These are phyloP conservation scores for Leptinotarsa texana DNA, from an alignment of 1,140 invertebrate genomes.

Conservation along the genomic window DNA sequence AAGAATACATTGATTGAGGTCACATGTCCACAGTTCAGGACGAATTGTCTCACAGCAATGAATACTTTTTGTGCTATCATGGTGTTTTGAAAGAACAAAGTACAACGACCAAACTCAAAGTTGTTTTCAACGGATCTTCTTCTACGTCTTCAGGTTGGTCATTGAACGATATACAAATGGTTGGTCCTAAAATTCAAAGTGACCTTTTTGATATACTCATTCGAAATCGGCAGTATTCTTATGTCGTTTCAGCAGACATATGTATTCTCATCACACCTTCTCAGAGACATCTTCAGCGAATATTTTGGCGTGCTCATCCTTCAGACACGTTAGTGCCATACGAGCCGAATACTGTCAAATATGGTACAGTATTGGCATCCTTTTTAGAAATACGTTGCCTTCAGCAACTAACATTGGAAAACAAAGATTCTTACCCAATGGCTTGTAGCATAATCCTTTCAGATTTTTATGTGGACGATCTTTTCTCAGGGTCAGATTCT, in stretches of 20 bases:
- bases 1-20: too few species aligned
- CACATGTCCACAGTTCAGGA: too few species aligned
- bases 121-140: too few species aligned
- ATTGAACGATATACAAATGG: too few species aligned
- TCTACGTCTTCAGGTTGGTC: too few species aligned
- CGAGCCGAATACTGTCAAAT: too few species aligned
- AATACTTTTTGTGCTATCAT: too few species aligned
- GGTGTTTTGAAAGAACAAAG: too few species aligned
- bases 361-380: constrained; percentile 35
- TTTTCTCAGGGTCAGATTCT: constrained; percentile 49
- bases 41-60: too few species aligned
- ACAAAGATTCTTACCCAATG: constrained; percentile 27
- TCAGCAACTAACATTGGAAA: constrained; percentile 38
- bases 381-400: constrained; percentile 46
- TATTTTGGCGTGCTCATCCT: neutral
- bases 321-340: too few species aligned
- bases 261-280: constrained; percentile 52
- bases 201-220: constrained; percentile 45
- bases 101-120: too few species aligned
- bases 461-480: constrained; percentile 58
- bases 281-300: constrained; percentile 44
- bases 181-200: too few species aligned
- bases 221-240: constrained; percentile 46
- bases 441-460: constrained; percentile 44
- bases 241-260: constrained; percentile 53